Base-by-base conservation (phyloP, 2,797 vertebrate genomes). In the Gobio occitaniae region DNA sequence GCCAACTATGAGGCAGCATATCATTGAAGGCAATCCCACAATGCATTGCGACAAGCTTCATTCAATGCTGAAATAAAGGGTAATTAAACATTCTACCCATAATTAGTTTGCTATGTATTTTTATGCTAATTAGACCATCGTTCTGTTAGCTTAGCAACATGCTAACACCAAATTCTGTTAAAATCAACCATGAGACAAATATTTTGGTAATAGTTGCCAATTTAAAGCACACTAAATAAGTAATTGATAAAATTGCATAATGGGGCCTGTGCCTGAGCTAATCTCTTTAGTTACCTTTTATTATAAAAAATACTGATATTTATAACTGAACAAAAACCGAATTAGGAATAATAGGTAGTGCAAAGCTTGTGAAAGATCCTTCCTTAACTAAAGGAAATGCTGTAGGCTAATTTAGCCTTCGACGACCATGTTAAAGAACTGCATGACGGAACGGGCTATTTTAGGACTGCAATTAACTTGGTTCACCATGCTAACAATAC, bases 391-490 rank as follows among this genome's bases (percentile, higher is more conserved):
- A 76, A 59, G n/a, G 7, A 61, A 77, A 36, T 21, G 19, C 41
- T 63, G 50, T 12, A 72, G 54, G 56, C 29, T 17, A 52, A 52
- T 75, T 65, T 83, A 83, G 5, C 29, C 32, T 66, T 52, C 21
- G 3, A 66, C 32, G 41, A 66, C 32, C 70, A 63, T 52, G 71
- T 63, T 83, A 75, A 75, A 66, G 25, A 54, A 61, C 0, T 13
- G 25, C 19, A 21, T 48, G 41, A 66, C 81, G 81, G 69, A 83
- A 50, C 65, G 52, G 66, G 61, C 36, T 71, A 88, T 89, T 86
- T 86, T 71, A 82, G 89, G 82, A 80, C 89, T 88, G 82, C 88
- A 93, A 93, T 92, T 92, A 92, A 89, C 82, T 90, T 90, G 88
- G 81, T 87, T 83, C 83, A 83, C 83, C 86, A 87, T 78, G 86